These are phyloP conservation scores for Lamellibrachia satsuma DNA, from an alignment of 2,888 invertebrate genomes.

Conservation along the genomic window DNA sequence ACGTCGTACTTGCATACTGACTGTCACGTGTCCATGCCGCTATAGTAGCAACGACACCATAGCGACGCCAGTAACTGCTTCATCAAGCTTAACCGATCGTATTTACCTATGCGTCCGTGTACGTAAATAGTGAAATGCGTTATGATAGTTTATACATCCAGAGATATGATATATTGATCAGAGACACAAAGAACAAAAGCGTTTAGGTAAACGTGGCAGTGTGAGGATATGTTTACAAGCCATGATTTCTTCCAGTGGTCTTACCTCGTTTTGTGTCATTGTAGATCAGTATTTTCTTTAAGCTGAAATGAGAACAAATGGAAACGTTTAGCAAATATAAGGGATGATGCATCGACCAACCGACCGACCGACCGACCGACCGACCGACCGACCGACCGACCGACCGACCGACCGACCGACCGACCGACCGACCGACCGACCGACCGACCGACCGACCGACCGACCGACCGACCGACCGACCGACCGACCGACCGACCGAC, in stretches of 20 bases:
- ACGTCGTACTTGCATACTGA: not conserved
- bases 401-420: conserved; percentile 3
- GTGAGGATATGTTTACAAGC: not conserved
- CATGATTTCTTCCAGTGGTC: not conserved
- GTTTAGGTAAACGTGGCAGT: not conserved
- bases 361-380: not conserved
- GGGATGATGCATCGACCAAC: not conserved
- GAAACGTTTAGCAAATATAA: not conserved
- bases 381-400: not conserved
- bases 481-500: not conserved
- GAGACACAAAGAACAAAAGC: not conserved
- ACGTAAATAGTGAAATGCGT: not conserved
- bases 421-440: conserved; percentile 14
- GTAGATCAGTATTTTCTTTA: not conserved
- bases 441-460: not conserved
- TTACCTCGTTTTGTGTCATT: not conserved
- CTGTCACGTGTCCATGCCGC: not conserved
- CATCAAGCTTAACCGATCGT: not conserved
- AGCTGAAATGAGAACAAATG: not conserved
- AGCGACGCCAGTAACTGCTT: not conserved
- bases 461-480: not conserved
- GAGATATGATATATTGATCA: not conserved
- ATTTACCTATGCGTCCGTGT: not conserved
- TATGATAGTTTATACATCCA: not conserved
- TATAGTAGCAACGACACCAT: not conserved